Conservation (phyloP, 1,140 invertebrate genomes). For the Arctopsyche grandis region DNA sequence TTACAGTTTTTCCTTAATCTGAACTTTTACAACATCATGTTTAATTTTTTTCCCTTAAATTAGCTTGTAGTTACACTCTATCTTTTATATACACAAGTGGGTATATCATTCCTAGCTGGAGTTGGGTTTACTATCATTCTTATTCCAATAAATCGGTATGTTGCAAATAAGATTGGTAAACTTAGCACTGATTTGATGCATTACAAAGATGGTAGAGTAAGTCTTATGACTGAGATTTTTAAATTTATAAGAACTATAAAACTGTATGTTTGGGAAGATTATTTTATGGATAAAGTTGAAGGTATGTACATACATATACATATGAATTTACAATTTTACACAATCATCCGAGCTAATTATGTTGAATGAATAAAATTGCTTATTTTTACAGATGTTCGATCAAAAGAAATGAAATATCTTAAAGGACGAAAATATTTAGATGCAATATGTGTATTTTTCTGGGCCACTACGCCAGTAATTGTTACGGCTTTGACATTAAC, state of each 20-base stretch:
- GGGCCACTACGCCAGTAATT: slow-evolving; percentile 97
- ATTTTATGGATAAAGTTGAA: slow-evolving; percentile 79
- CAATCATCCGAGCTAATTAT: too few species aligned
- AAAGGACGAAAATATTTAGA: slow-evolving; percentile 94
- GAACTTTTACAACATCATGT: not conserved
- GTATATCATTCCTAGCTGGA: slow-evolving; percentile 90
- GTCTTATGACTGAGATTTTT: slow-evolving; percentile 88
- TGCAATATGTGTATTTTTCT: slow-evolving; percentile 98
- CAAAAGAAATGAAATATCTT: slow-evolving; percentile 79
- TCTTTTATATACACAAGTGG: slow-evolving; percentile 88
- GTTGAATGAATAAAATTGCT: not conserved
- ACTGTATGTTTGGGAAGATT: slow-evolving; percentile 92
- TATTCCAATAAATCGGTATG: slow-evolving; percentile 93
- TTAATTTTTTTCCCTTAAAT: slow-evolving; percentile 58
- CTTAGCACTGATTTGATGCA: slow-evolving; percentile 91
- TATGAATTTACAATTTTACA: slow-evolving; percentile 47
- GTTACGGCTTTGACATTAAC: slow-evolving; percentile 93
- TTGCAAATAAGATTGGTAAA: slow-evolving; percentile 90
- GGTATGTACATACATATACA: too few species aligned
- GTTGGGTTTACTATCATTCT: slow-evolving; percentile 86
- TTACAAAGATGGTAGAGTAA: slow-evolving; percentile 91
- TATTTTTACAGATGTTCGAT: slow-evolving; percentile 69
- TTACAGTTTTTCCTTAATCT: too few species aligned
- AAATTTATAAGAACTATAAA: slow-evolving; percentile 91
- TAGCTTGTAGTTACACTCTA: slow-evolving; percentile 84